phyloP scores from a whole-genome alignment of 1,140 invertebrate genomes.

The Cryptotermes secundus region DNA sequence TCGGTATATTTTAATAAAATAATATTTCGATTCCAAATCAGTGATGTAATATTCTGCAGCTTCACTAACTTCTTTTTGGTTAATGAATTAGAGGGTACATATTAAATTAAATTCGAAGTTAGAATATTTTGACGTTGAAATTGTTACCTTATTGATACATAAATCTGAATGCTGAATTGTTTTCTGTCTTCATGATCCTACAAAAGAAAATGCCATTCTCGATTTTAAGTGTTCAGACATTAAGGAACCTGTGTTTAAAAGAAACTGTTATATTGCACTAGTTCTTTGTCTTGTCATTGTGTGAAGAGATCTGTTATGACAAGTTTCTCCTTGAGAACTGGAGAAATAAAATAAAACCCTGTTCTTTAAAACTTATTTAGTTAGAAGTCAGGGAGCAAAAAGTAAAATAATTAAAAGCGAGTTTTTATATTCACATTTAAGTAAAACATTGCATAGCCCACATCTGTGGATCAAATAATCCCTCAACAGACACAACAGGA shows the following conservation, averaged over 20 bases:
- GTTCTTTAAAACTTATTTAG: conserved; percentile 2
- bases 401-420: conserved; percentile 1
- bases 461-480: not conserved
- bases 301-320: not conserved
- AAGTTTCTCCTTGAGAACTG: not conserved
- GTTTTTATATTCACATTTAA: not conserved
- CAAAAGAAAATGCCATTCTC: not conserved
- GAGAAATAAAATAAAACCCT: not conserved
- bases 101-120: no score
- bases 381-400: not conserved
- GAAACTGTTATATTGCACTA: not conserved
- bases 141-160: no score
- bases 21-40: no score
- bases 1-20: no score
- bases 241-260: not conserved
- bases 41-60: no score
- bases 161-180: no score
- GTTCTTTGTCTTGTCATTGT: not conserved
- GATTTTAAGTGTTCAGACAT: not conserved
- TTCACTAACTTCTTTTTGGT: no score
- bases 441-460: not conserved
- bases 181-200: not conserved
- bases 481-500: not conserved
- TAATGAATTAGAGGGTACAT: no score
- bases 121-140: no score